Percentiles rank a stretch among this genome's conserved stretches.
Conservation (phyloP, 2,888 invertebrate species). For the Linyphia triangularis region DNA sequence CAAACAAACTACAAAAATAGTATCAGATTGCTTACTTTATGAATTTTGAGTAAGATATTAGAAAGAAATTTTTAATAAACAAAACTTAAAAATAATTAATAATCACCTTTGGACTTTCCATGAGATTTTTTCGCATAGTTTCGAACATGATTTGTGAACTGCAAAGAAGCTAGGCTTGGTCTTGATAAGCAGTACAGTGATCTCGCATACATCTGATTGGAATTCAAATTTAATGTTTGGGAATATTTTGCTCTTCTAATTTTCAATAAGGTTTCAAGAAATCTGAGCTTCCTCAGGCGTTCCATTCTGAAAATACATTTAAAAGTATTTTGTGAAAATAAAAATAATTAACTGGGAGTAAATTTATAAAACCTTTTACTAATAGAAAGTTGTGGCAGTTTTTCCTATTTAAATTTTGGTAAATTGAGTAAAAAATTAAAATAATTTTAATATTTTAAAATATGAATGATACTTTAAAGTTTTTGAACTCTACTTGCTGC, state of each 20-base stretch:
- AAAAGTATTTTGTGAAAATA: too few relatives aligned
- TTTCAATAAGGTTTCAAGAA: background rate
- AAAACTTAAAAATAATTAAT: background rate
- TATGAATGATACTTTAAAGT: too few relatives aligned
- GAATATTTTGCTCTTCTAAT: background rate
- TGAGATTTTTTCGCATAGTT: slow-evolving; percentile 40
- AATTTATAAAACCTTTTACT: too few relatives aligned
- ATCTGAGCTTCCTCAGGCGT: background rate
- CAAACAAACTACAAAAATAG: too few relatives aligned
- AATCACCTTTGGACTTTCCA: slow-evolving; percentile 18
- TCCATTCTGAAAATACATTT: slow-evolving; percentile 32
- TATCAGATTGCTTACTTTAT: too few relatives aligned
- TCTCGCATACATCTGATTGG: background rate
- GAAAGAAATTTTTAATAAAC: background rate
- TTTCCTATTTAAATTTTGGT: too few relatives aligned
- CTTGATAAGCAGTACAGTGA: background rate
- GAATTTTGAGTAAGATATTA: too few relatives aligned
- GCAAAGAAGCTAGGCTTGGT: background rate
- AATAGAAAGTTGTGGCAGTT: too few relatives aligned
- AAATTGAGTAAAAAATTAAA: too few relatives aligned
- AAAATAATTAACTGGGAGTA: too few relatives aligned
- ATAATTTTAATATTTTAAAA: too few relatives aligned
- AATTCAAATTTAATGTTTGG: background rate
- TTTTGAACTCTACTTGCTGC: too few relatives aligned
- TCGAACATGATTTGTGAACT: slow-evolving; percentile 3